Evolutionary conservation across 2,113 vertebrate genomes (phyloP).

Genomic region (Tyto alba): DNA sequence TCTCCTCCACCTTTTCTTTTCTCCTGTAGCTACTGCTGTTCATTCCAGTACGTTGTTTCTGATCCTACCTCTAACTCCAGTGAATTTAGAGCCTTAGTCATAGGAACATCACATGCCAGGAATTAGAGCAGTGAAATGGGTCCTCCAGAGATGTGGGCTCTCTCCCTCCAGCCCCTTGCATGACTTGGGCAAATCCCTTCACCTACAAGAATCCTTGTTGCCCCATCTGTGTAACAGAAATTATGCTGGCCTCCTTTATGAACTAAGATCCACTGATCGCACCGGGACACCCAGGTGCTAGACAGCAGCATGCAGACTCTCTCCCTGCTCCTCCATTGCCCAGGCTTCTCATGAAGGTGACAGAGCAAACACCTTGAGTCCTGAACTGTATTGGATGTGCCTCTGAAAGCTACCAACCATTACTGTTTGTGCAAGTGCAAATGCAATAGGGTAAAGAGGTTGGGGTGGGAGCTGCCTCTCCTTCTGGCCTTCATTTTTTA

Average conservation of each 20-base stretch:
- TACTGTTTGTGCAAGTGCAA: background rate
- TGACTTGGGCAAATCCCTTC: background rate
- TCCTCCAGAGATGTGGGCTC: background rate
- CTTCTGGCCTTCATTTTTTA: background rate
- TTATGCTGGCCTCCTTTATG: background rate
- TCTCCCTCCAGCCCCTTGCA: accelerated
- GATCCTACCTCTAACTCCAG: background rate
- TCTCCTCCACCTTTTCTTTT: background rate
- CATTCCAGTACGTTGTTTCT: background rate
- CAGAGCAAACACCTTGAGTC: background rate
- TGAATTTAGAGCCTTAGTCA: background rate
- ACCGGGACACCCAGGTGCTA: background rate
- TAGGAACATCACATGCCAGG: background rate
- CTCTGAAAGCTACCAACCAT: background rate
- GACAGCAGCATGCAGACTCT: background rate
- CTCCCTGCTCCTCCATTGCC: background rate
- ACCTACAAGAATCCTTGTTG: background rate
- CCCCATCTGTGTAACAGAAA: background rate
- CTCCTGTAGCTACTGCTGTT: background rate
- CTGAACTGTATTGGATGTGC: background rate
- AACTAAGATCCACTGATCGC: background rate
- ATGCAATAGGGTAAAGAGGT: background rate
- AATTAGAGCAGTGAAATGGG: background rate
- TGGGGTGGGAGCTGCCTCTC: background rate
- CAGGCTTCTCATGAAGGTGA: background rate